These are phyloP conservation scores for Stenchaetothrips biformis DNA, from an alignment of 2,888 invertebrate species.

Conservation along the genomic window DNA sequence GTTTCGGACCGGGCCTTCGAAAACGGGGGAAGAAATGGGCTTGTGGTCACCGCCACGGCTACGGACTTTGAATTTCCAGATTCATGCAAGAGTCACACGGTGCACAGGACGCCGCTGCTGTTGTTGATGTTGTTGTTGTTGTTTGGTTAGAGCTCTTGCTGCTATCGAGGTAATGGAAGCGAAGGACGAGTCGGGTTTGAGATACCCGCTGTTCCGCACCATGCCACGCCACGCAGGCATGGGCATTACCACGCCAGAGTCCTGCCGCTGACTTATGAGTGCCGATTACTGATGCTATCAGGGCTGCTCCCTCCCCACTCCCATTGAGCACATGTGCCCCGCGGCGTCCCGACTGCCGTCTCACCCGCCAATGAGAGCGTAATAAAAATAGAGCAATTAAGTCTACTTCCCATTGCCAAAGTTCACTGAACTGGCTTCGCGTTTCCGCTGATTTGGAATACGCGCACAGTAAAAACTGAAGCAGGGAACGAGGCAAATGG, in stretches of 20 bases:
- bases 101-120: not conserved
- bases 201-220: too few relatives aligned
- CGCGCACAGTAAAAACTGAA: too few relatives aligned
- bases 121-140: too few relatives aligned
- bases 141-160: not conserved
- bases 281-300: slow-evolving; percentile 10
- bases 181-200: not conserved
- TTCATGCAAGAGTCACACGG: too few relatives aligned
- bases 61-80: not conserved
- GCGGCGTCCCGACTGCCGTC: not conserved
- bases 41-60: not conserved
- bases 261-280: slow-evolving; percentile 3
- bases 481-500: too few relatives aligned
- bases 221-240: not conserved
- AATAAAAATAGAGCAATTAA: not conserved
- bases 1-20: not conserved
- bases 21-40: not conserved
- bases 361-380: too few relatives aligned
- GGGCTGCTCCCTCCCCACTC: not conserved
- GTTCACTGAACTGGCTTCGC: not conserved
- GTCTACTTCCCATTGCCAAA: not conserved
- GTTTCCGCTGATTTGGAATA: too few relatives aligned
- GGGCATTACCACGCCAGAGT: not conserved
- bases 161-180: not conserved
- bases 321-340: not conserved